Evolutionary conservation across 2,888 invertebrate genomes (phyloP), one percentile per base, ranked within the genome.

Genomic region (Drosophila recens): DNA sequence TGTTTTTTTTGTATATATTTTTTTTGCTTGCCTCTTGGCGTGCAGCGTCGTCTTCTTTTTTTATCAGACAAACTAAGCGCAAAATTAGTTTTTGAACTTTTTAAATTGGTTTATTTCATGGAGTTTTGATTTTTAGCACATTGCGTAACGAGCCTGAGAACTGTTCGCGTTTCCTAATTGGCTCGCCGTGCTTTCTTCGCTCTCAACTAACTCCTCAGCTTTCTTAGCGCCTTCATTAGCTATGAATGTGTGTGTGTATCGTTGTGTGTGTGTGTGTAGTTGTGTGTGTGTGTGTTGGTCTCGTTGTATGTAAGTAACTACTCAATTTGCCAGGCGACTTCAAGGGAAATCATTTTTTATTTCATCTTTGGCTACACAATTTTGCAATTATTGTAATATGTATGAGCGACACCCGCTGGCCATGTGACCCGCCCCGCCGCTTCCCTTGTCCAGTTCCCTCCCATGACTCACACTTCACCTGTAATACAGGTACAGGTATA

Each of bases 71-170:
- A 90, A 82, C 90, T 87, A 89, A 90, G 90, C 90, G 90, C 90
- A 90, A 90, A 90, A 90, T 90, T 90, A 90, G 90, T 90, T 90
- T 90, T 89, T 83, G 74, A 90, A 90, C 83, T 90, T 90, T 89
- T 85, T 84, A 90, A 90, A 90, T 86, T 90, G 89, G 88, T 84
- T 90, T 90, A 90, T 90, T 90, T 88, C 80, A 89, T 90, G 82
- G 83, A 86, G 79, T 87, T 90, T 90, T 87, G 87, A 90, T 87
- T 88, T 84, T 79, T 80, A 81, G 85, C 79, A 85, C 79, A 83
- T 84, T 80, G 81, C 83, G 81, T 83, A 82, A 86, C 81, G 85
- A 86, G 85, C 79, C 83, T 66, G 72, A 76, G 82, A 87, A 81
- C 81, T 76, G 75, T 67, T 46, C 33, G 61, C 42, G 27, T 76